Percentiles rank a stretch among this genome's conserved stretches.
Evolutionary conservation across 2,888 invertebrate species (phyloP).

Genomic region (Hypercompe scribonia): DNA sequence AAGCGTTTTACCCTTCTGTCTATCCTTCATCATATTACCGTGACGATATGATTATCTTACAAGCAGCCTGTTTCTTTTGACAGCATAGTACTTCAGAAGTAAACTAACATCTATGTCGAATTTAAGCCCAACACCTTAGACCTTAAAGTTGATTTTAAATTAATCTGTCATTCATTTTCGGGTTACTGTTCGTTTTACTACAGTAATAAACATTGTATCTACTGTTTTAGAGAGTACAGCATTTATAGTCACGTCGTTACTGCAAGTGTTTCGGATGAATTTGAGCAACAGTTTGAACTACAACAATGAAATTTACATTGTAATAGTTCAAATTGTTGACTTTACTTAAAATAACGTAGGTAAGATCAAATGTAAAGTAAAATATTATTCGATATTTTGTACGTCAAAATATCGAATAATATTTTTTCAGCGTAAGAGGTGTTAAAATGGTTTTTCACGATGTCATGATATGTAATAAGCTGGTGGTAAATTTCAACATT

Average conservation of each 20-base stretch:
- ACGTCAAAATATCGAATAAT: background rate
- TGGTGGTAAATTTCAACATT: background rate
- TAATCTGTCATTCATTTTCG: constrained; percentile 10
- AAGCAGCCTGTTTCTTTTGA: constrained; percentile 39
- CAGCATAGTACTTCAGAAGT: constrained; percentile 31
- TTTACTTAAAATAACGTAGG: background rate
- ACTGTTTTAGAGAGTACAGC: constrained; percentile 34
- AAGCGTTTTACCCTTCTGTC: constrained; percentile 22
- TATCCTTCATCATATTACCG: constrained; percentile 23
- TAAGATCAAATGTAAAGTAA: background rate
- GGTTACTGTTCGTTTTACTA: constrained; percentile 36
- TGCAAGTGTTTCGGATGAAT: constrained; percentile 26
- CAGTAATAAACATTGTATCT: constrained; percentile 39
- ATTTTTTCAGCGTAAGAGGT: background rate
- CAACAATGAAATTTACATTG: too few relatives aligned
- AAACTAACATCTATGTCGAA: constrained; percentile 6
- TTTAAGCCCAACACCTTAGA: background rate
- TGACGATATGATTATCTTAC: constrained; percentile 31
- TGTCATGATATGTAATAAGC: background rate
- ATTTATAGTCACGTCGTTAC: constrained; percentile 31
- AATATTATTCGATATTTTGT: too few relatives aligned
- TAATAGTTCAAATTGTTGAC: background rate
- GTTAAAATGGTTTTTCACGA: background rate
- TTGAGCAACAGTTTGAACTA: too few relatives aligned
- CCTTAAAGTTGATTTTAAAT: constrained; percentile 10